A percentile compares a stretch with the other conserved stretches of the same genome.
Conservation (phyloP, 2,888 invertebrate species). For the Aleiodes leptofemur region DNA sequence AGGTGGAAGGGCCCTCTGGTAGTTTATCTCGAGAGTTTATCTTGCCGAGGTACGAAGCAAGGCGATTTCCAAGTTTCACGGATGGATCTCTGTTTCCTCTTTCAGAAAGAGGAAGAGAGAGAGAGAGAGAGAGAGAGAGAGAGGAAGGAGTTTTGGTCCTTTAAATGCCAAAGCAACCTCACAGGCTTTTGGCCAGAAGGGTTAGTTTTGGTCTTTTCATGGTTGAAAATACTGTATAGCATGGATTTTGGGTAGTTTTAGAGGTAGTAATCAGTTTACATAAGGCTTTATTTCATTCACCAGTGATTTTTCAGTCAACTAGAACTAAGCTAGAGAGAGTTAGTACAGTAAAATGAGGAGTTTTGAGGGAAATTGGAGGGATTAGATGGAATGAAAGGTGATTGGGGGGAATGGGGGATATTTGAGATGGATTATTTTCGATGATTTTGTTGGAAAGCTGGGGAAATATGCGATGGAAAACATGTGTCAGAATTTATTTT, state of each 20-base stretch:
- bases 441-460: no score
- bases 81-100: background rate
- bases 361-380: no score
- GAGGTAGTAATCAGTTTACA: background rate
- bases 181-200: background rate
- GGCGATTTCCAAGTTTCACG: conserved; percentile 7
- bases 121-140: no score
- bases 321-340: no score
- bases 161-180: conserved; percentile 6
- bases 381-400: no score
- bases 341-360: no score
- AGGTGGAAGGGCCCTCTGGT: conserved; percentile 5
- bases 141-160: background rate
- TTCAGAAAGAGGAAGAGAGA: no score
- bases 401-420: no score
- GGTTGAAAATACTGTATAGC: background rate
- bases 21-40: conserved; percentile 37
- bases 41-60: conserved; percentile 29
- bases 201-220: conserved; percentile 14
- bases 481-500: no score
- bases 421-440: no score
- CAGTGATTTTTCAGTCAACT: background rate
- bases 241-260: conserved; percentile 6
- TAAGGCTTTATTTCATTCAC: conserved; percentile 4
- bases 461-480: no score